Evolutionary conservation across 2,113 vertebrate species (phyloP), one percentile per base, ranked within the genome.

Genomic region (Ciconia boyciana): DNA sequence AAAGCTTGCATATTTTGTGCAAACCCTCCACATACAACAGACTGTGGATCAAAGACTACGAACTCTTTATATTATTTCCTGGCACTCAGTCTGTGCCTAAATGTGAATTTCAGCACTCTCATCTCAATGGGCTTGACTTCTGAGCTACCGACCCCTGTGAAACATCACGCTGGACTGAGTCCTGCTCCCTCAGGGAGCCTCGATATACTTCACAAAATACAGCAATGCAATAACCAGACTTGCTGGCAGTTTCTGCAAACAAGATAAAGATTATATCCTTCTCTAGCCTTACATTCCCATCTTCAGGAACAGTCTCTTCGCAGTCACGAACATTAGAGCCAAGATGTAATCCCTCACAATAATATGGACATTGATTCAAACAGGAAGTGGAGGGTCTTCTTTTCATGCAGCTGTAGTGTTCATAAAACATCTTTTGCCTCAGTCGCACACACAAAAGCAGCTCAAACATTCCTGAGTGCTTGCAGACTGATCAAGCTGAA

Each of bases 31-130:
- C 58, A 85, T 49, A 93, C 57, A 93, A 85, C 44, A 72, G 84
- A 31, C 75, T 7, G 48, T 52, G 54, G 66, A 93, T 88, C 92
- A 94, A 90, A 94, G 82, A 72, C 75, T 89, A 22, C 71, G 64
- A 93, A 89, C 55, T 66, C 65, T 76, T 93, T 61, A 44, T 65
- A 46, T 65, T 80, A 80, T 90, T 88, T 62, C 54, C 70, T 90
- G 87, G 81, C 90, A 87, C 54, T 74, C 13, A 69, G 87, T 62
- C 66, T 83, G 39, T 4, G 25, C 66, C 84, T 86, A 69, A 85
- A 96, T 49, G 75, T 76, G 90, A 94, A 86, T 88, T 93, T 85
- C 94, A 91, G 90, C 58, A 66, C 62, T 91, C 75, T 87, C 78
- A 80, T 90, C 82, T 86, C 62, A 85, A 58, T 13, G 41, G 75